Evolutionary conservation across 92 coral and sea anemone species (phyloP).

Genomic region (Epizoanthus scotinus): DNA sequence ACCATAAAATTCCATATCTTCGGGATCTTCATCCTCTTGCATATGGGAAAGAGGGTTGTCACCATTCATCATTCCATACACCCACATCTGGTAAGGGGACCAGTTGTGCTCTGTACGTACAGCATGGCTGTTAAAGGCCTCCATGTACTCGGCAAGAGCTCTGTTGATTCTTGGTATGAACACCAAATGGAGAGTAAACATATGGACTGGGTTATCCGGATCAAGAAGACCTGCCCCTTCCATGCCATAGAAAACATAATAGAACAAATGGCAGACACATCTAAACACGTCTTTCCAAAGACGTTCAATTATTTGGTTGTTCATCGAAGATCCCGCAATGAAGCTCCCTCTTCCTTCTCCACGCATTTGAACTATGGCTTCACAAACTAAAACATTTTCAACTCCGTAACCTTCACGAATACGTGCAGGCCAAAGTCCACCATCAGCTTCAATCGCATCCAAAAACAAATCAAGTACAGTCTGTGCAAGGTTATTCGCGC

Average conservation of each 20-base stretch:
- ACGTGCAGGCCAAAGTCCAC: conserved; percentile 33
- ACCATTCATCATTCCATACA: conserved; percentile 11
- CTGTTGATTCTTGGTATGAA: conserved; percentile 37
- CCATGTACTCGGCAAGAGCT: conserved; percentile 26
- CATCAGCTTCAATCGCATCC: conserved; percentile 26
- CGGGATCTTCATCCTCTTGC: conserved; percentile 20
- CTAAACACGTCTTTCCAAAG: conserved; percentile 38
- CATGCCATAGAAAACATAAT: conserved; percentile 33
- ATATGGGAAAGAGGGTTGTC: conserved; percentile 32
- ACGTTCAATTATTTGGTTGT: background rate
- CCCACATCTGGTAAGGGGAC: conserved; percentile 41
- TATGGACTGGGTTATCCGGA: conserved; percentile 11
- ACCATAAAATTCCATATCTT: conserved; percentile 27
- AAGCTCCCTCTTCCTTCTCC: conserved; percentile 47
- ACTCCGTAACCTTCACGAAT: no score
- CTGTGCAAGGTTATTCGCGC: conserved; percentile 29
- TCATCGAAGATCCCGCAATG: conserved; percentile 1
- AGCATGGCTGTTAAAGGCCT: conserved; percentile 39
- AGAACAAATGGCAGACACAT: conserved; percentile 34
- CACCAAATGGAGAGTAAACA: conserved; percentile 35
- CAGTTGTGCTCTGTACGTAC: conserved; percentile 37
- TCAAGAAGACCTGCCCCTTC: conserved; percentile 31
- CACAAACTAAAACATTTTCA: no score
- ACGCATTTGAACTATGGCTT: conserved; percentile 1
- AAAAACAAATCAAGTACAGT: conserved; percentile 37